A percentile compares a stretch with the other conserved stretches of the same genome.
phyloP scores from a whole-genome alignment of 2,113 vertebrate species.

The Poeciliopsis prolifica region DNA sequence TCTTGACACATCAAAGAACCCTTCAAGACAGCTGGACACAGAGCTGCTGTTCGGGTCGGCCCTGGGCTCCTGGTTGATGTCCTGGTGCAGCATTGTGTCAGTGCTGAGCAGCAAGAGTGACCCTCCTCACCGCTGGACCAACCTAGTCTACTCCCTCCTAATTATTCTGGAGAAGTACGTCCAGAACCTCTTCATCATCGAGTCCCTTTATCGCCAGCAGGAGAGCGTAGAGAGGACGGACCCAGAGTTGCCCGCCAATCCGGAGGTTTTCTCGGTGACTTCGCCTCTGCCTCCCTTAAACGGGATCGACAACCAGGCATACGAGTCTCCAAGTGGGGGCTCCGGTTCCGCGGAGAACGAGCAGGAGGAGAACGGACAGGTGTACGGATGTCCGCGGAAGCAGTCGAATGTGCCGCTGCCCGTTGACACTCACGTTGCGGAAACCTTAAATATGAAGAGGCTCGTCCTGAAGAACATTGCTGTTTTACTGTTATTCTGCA shows the following conservation, averaged over 20 bases:
- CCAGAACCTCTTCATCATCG: conserved; percentile 95
- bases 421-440: conserved; percentile 25
- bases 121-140: conserved; percentile 88
- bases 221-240: conserved; percentile 59
- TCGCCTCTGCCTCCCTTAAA: conserved; percentile 72
- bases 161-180: conserved; percentile 91
- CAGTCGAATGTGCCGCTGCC: conserved; percentile 65
- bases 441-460: conserved; percentile 75
- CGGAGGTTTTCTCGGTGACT: conserved; percentile 85
- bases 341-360: conserved; percentile 58
- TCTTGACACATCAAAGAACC: conserved; percentile 87
- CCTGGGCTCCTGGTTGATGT: conserved; percentile 93
- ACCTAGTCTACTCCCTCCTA: conserved; percentile 87
- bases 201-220: conserved; percentile 88
- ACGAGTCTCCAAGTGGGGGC: conserved; percentile 43
- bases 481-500: conserved; percentile 89
- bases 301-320: conserved; percentile 80
- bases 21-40: conserved; percentile 88
- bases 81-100: conserved; percentile 94
- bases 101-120: conserved; percentile 76
- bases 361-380: conserved; percentile 64
- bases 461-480: conserved; percentile 89
- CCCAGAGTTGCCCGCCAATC: conserved; percentile 62
- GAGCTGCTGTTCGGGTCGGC: conserved; percentile 90
- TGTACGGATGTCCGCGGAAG: conserved; percentile 47